Base-by-base conservation (phyloP, 1,140 invertebrate genomes). In the Bombus balteatus region DNA sequence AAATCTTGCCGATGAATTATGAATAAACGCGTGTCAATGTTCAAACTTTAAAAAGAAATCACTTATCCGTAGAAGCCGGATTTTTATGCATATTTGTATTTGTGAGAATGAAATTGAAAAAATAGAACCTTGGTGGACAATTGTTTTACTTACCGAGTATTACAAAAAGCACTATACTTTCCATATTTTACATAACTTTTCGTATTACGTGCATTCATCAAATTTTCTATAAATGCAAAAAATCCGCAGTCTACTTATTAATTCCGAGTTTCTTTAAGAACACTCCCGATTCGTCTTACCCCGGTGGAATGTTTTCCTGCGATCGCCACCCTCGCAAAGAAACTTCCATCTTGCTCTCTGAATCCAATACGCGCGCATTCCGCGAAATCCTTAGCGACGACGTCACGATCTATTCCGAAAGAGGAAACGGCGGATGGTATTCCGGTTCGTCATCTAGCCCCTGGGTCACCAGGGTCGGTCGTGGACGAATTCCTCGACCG, bases 371-470 rank as follows among this genome's bases (percentile, higher is more conserved):
- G 76, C 59, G 39, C 22, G 59, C 76, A 62, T 79, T 79, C 66
- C 75, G 37, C 15, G 37, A 37, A 8, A 34, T 71, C 53, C 53
- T 13, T 9, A 28, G 28, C 53, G 47, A 39, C 41, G 53, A 66
- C 83, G 66, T 80, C 76, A 73, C 68, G 77, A 62, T 57, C 70
- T 39, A 80, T 80, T 66, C 53, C 15, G 22, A 78, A 78, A 53
- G 62, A 32, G 47, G 18, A 53, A 47, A 80, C 25, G 8, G 43
- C 8, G 66, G 41, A 32, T 39, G 66, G 66, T 53, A 83, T 65
- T 78, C 81, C 15, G n/a, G 28, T 83, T 89, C 70, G 59, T 78
- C 57, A 41, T 83, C 43, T 53, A 53, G 73, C 43, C 70, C 47
- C 47, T 2, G 18, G 47, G 65, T 82, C 70, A 85, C 28, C 32